Base-by-base conservation (phyloP, 2,797 vertebrate species). In the Choloepus didactylus region DNA sequence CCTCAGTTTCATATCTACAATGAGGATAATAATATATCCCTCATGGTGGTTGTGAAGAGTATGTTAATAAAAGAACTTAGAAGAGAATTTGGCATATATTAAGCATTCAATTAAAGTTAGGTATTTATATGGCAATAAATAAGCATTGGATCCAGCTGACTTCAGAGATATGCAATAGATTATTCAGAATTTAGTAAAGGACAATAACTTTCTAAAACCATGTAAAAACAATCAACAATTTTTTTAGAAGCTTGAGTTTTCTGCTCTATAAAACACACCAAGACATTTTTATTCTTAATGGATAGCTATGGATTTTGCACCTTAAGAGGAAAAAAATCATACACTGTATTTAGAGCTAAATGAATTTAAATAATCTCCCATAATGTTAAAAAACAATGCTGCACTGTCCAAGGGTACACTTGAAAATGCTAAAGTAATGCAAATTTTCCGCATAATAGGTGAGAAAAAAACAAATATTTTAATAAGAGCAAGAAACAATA, bases 181-280 rank as follows among this genome's bases (percentile, higher is more conserved):
- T 51, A 85, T 73, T 89, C 2, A 79, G n/a, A 85, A 81, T 21
- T 91, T 59, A 88, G 29, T 31, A 66, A 91, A 75, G 6, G 19
- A 9, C 31, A 46, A 1, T 31, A 66, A 72, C 73, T 85, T 90
- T 81, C 62, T 85, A 92, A 88, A 95, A 91, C 16, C 16, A 95
- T 19, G 4, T 73, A 60, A 86, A 86, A 91, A 60, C 49, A 92
- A 51, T 27, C 66, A 72, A 49, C 59, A 49, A 49, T 76, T 15
- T 62, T 54, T 72, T 67, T 11, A 79, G 15, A 87, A 73, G 31
- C 21, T 56, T 91, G 27, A 69, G 27, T 86, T 54, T 91, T 85
- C 60, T 93, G 66, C 69, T 25, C 64, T 67, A 69, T 79, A 86
- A 95, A 94, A 56, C 59, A 76, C 59, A 16, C 44, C 12, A 56